These are phyloP conservation scores for Pomatorhinus ruficollis DNA, from an alignment of 2,113 vertebrate species.

Conservation along the genomic window DNA sequence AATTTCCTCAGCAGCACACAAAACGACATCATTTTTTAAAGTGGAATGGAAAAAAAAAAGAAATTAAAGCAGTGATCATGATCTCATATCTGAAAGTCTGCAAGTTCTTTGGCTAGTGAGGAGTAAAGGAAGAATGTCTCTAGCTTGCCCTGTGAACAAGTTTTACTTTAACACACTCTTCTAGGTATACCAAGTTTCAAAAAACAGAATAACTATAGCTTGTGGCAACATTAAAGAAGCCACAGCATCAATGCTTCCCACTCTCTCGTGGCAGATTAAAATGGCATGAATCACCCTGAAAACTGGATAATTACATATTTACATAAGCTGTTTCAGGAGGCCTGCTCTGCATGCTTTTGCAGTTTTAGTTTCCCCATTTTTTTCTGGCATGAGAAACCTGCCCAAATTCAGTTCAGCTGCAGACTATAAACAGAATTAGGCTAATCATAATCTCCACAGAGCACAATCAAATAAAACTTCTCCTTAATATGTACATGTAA, in stretches of 20 bases:
- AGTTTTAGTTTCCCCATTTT: neutral
- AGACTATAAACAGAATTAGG: neutral
- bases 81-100: neutral
- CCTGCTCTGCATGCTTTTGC: neutral
- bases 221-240: neutral
- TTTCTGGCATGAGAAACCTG: neutral
- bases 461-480: neutral
- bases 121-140: neutral
- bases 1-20: neutral
- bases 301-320: neutral
- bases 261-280: neutral
- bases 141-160: neutral
- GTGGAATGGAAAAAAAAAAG: neutral
- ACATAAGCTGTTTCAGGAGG: neutral
- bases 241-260: neutral
- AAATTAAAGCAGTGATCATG: neutral
- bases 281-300: neutral
- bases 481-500: neutral
- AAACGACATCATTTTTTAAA: neutral
- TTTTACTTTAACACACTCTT: neutral
- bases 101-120: neutral
- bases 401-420: neutral
- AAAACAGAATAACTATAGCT: neutral
- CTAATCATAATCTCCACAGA: neutral
- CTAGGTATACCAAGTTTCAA: neutral